Evolutionary conservation across 2,113 vertebrate species (phyloP).

Genomic region (Rhabdomys dilectus): DNA sequence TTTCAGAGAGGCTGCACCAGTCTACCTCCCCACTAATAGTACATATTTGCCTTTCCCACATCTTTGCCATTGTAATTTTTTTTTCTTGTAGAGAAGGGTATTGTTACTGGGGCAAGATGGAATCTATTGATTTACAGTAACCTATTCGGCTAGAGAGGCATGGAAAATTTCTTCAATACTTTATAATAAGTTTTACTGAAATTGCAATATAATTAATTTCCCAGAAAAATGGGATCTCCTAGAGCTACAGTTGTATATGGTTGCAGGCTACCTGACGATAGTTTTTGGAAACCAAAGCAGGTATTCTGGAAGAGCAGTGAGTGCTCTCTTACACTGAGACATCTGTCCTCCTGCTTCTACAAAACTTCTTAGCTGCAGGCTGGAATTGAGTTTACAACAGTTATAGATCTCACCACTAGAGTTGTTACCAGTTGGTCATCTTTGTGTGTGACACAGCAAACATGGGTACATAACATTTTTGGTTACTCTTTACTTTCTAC

Average conservation of each 20-base stretch:
- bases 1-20: neutral
- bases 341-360: neutral
- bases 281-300: neutral
- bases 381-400: neutral
- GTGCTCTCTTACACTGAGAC: neutral
- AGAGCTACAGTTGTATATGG: neutral
- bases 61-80: neutral
- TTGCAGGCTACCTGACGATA: neutral
- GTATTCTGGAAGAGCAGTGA: neutral
- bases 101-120: neutral
- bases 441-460: neutral
- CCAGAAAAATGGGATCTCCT: neutral
- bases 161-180: neutral
- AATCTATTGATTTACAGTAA: neutral
- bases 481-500: neutral
- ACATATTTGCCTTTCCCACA: too few relatives aligned
- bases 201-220: neutral
- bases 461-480: neutral
- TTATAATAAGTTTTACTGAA: neutral
- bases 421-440: neutral
- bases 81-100: neutral
- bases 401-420: too few relatives aligned
- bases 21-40: neutral
- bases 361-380: neutral
- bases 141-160: neutral